phyloP scores from a whole-genome alignment of 1,140 invertebrate genomes.

The Chionoecetes opilio region DNA sequence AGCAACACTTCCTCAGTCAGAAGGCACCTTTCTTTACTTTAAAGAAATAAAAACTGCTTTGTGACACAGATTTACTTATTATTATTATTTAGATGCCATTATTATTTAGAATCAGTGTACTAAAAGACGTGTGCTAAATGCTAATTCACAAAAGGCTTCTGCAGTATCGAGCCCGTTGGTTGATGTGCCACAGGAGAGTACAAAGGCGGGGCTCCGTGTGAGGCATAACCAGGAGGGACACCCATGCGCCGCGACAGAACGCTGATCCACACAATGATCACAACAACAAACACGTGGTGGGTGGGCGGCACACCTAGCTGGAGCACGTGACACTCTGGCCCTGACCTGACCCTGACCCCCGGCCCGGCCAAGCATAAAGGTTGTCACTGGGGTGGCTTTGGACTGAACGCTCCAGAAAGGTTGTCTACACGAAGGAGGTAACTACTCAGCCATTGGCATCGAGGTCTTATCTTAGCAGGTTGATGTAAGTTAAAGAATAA shows the following conservation, averaged over 20 bases:
- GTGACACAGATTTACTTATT: no score
- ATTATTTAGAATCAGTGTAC: not conserved
- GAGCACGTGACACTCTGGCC: slow-evolving; percentile 39
- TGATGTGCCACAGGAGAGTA: slow-evolving; percentile 40
- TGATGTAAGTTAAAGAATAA: not conserved
- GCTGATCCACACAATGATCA: slow-evolving; percentile 71
- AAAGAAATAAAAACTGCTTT: no score
- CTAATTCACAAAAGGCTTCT: slow-evolving; percentile 47
- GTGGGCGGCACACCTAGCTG: slow-evolving; percentile 48
- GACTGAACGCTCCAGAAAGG: slow-evolving; percentile 46
- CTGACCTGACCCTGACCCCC: no score
- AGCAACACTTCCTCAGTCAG: not conserved
- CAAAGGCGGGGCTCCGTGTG: slow-evolving; percentile 63
- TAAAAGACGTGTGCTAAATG: no score
- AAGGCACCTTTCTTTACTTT: not conserved
- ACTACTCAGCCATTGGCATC: slow-evolving; percentile 59
- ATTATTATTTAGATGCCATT: no score
- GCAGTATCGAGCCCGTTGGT: not conserved
- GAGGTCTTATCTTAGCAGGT: slow-evolving; percentile 47
- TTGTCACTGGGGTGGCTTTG: not conserved
- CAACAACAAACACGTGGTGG: slow-evolving; percentile 69
- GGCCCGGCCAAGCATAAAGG: slow-evolving; percentile 7
- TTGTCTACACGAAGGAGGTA: slow-evolving; percentile 46
- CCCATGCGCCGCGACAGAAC: slow-evolving; percentile 76
- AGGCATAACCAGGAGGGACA: slow-evolving; percentile 74